Conservation (phyloP, 2,888 invertebrate species). For the Odontocerum albicorne region DNA sequence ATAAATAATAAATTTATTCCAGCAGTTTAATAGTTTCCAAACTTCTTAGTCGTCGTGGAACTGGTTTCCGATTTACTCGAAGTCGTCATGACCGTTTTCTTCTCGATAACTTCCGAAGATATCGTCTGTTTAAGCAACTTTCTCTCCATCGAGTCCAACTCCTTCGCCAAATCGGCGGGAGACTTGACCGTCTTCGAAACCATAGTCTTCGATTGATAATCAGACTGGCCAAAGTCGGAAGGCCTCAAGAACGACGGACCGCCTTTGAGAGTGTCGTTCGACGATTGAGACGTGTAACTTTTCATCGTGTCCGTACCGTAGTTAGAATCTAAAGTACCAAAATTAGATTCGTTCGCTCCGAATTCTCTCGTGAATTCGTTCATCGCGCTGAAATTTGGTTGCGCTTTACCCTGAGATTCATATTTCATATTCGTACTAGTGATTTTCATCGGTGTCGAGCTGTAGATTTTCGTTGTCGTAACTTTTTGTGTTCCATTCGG, state of each 20-base stretch:
- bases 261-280: constrained; percentile 12
- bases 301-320: constrained; percentile 50
- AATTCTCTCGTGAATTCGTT: constrained; percentile 57
- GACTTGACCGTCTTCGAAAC: constrained; percentile 46
- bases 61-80: constrained; percentile 61
- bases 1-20: background rate
- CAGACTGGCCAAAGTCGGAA: constrained; percentile 53
- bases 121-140: constrained; percentile 68
- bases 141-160: constrained; percentile 63
- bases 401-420: constrained; percentile 38
- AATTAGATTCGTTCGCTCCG: constrained; percentile 50
- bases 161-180: constrained; percentile 50
- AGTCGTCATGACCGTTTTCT: constrained; percentile 68
- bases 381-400: constrained; percentile 50
- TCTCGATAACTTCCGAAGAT: constrained; percentile 68
- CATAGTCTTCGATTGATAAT: constrained; percentile 45
- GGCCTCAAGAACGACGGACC: constrained; percentile 52
- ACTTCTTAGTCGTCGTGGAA: constrained; percentile 59
- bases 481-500: constrained; percentile 60
- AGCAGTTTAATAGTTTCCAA: constrained; percentile 47
- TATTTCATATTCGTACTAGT: constrained; percentile 55
- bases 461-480: constrained; percentile 59
- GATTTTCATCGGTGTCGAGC: constrained; percentile 58
- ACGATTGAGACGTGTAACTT: constrained; percentile 25
- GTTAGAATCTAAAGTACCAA: constrained; percentile 42